phyloP scores from a whole-genome alignment of 1,140 invertebrate genomes.

The Meloidogyne chitwoodi region DNA sequence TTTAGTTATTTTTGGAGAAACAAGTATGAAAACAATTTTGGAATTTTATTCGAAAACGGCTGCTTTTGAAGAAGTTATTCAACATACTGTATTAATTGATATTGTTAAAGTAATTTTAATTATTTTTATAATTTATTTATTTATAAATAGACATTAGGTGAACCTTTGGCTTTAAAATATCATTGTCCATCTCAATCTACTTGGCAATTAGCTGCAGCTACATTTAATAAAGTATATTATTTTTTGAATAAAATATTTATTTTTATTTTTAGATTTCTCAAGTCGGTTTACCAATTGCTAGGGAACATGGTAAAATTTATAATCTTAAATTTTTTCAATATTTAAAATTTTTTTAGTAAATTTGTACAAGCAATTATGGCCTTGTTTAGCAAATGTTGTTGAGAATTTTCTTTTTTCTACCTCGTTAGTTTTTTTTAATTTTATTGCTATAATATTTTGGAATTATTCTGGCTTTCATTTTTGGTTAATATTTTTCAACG shows the following conservation, averaged over 20 bases:
- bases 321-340: slow-evolving; percentile 39
- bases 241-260: background rate
- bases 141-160: slow-evolving; percentile 35
- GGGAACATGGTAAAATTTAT: slow-evolving; percentile 66
- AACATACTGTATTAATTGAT: slow-evolving; percentile 43
- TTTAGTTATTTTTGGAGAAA: slow-evolving; percentile 53
- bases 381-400: slow-evolving; percentile 75
- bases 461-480: background rate
- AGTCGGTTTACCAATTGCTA: slow-evolving; percentile 78
- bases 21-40: slow-evolving; percentile 42
- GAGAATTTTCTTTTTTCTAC: slow-evolving; percentile 80
- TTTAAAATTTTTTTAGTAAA: slow-evolving; percentile 47
- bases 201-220: slow-evolving; percentile 79
- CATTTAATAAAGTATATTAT: slow-evolving; percentile 69
- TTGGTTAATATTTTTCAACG: background rate
- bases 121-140: background rate
- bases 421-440: slow-evolving; percentile 58
- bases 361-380: slow-evolving; percentile 69
- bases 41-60: slow-evolving; percentile 49
- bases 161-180: slow-evolving; percentile 76
- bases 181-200: slow-evolving; percentile 75
- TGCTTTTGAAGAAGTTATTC: slow-evolving; percentile 38
- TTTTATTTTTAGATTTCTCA: slow-evolving; percentile 64
- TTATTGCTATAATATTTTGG: background rate
- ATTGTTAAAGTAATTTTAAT: slow-evolving; percentile 41